Evolutionary conservation across 1,140 invertebrate species (phyloP).

Genomic region (Meloidogyne exigua): DNA sequence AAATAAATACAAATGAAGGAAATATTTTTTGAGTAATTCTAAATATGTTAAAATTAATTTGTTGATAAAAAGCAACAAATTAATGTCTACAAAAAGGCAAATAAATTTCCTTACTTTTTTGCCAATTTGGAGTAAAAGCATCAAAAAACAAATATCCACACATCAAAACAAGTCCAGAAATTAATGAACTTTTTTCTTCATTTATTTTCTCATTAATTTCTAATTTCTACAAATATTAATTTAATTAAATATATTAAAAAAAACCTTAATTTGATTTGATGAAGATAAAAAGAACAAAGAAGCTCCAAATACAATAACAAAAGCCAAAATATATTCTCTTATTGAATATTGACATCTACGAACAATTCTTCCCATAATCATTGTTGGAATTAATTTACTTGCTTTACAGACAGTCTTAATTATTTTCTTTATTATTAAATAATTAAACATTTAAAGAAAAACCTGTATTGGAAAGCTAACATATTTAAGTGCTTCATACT

Average conservation of each 20-base stretch:
- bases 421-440: neutral
- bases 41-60: no score
- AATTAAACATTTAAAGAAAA: slow-evolving; percentile 64
- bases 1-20: no score
- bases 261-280: slow-evolving; percentile 4
- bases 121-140: slow-evolving; percentile 98
- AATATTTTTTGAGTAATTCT: no score
- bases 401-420: slow-evolving; percentile 83
- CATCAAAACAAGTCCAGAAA: slow-evolving; percentile 82
- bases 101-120: slow-evolving; percentile 86
- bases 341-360: slow-evolving; percentile 77
- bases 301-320: slow-evolving; percentile 75
- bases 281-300: slow-evolving; percentile 74
- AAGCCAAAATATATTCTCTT: slow-evolving; percentile 87
- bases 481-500: slow-evolving; percentile 97
- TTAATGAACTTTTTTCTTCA: slow-evolving; percentile 71
- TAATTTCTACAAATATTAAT: neutral
- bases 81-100: no score
- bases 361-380: slow-evolving; percentile 93
- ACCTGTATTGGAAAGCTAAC: slow-evolving; percentile 90
- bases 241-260: no score
- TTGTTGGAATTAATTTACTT: slow-evolving; percentile 91
- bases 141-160: slow-evolving; percentile 88
- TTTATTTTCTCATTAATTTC: neutral
- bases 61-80: no score